A percentile compares a stretch with the other conserved stretches of the same genome.
These are phyloP conservation scores for Andricus quercusramuli DNA, from an alignment of 2,888 invertebrate species.

Conservation along the genomic window DNA sequence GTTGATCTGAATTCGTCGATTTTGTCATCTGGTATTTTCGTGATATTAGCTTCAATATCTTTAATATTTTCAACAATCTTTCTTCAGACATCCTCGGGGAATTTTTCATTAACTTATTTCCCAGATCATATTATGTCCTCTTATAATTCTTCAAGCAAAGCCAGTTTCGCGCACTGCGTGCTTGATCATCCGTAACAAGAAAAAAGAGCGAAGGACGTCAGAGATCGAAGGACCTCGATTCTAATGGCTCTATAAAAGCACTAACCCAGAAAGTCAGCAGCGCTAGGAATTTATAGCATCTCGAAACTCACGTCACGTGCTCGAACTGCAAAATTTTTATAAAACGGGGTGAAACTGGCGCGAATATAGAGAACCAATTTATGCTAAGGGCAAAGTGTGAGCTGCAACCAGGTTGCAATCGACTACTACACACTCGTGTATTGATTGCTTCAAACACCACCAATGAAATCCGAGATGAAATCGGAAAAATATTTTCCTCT, in stretches of 20 bases:
- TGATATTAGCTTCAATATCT: too few relatives aligned
- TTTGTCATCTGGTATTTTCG: too few relatives aligned
- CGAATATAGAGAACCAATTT: slow-evolving; percentile 27
- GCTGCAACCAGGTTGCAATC: slow-evolving; percentile 10
- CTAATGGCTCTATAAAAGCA: slow-evolving; percentile 28
- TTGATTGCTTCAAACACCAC: slow-evolving; percentile 16
- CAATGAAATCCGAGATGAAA: not conserved
- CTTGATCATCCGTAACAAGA: not conserved
- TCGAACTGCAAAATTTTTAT: slow-evolving; percentile 23
- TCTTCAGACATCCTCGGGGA: not conserved
- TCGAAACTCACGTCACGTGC: slow-evolving; percentile 31
- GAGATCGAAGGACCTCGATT: slow-evolving; percentile 26
- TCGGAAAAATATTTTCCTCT: not conserved
- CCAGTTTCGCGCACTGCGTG: not conserved
- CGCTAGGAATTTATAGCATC: slow-evolving; percentile 20
- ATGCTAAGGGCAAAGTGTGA: slow-evolving; percentile 23
- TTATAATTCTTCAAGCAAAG: not conserved
- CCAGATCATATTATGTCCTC: not conserved
- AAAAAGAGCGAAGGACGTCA: not conserved
- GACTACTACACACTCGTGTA: slow-evolving; percentile 1
- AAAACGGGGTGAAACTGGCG: not conserved
- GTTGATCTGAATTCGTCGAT: too few relatives aligned
- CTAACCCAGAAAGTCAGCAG: slow-evolving; percentile 24
- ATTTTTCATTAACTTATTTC: not conserved
- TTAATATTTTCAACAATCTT: not conserved